phyloP scores from a whole-genome alignment of 2,113 vertebrate genomes.

The Alectura lathami region DNA sequence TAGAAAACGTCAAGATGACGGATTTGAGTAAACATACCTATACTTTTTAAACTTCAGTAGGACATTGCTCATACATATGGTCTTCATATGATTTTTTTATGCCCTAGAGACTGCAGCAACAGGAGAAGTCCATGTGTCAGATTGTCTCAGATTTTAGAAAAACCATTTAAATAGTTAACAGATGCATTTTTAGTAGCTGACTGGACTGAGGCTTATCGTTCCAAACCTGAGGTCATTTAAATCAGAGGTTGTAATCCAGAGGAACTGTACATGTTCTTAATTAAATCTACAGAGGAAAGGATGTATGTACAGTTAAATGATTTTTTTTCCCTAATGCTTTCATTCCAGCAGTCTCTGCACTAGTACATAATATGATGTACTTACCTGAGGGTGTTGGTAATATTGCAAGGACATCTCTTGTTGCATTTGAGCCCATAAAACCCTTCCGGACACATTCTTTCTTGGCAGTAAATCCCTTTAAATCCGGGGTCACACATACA shows the following conservation, averaged over 20 bases:
- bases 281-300: neutral
- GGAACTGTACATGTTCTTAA: neutral
- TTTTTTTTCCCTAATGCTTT: neutral
- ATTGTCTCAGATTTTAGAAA: neutral
- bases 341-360: neutral
- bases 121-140: neutral
- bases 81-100: neutral
- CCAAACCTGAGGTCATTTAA: neutral
- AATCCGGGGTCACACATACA: slow-evolving; percentile 94
- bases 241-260: neutral
- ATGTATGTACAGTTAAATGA: neutral
- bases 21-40: neutral
- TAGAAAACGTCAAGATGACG: neutral
- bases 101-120: neutral
- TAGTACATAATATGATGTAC: neutral
- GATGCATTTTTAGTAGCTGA: neutral
- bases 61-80: neutral
- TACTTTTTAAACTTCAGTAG: neutral
- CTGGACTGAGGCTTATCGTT: neutral
- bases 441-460: slow-evolving; percentile 91
- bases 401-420: slow-evolving; percentile 91
- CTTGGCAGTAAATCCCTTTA: slow-evolving; percentile 91
- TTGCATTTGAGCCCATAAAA: slow-evolving; percentile 92
- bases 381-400: slow-evolving; percentile 90
- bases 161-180: neutral